phyloP scores from a whole-genome alignment of 2,113 vertebrate genomes.

The Mirounga angustirostris region DNA sequence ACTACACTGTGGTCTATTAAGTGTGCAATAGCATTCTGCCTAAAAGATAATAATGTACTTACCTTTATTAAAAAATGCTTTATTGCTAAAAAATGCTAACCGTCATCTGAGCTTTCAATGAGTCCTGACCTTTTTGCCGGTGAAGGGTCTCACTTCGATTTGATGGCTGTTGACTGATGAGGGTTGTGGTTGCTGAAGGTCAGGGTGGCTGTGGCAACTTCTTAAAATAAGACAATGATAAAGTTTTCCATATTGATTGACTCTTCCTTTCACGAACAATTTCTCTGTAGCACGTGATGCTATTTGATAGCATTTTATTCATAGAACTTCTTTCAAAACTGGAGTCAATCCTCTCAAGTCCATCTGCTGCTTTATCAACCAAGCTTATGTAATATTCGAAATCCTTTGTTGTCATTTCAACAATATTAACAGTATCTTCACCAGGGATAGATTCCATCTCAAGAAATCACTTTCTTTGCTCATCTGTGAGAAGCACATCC shows the following conservation, averaged over 20 bases:
- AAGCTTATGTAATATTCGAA: not conserved
- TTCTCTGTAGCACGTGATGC: not conserved
- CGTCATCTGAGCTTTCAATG: not conserved
- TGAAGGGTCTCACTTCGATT: not conserved
- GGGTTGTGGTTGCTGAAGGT: not conserved
- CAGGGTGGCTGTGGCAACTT: not conserved
- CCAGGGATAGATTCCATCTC: not conserved
- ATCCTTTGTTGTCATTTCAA: not conserved
- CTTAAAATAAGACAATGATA: not conserved
- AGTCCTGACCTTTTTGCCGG: not conserved
- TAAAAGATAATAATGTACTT: not conserved
- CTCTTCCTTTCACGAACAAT: not conserved
- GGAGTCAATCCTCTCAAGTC: not conserved
- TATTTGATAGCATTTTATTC: not conserved
- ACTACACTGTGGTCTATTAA: not conserved
- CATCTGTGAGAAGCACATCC: not conserved
- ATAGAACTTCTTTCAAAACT: not conserved
- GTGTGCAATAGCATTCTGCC: not conserved
- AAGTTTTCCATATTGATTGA: not conserved
- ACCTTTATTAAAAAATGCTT: not conserved
- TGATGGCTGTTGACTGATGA: not conserved
- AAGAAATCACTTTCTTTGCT: not conserved
- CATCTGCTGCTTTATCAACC: not conserved
- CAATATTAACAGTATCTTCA: not conserved
- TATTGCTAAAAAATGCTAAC: not conserved